Conservation (phyloP, 2,113 vertebrate species). For the Oxyruncus cristatus region DNA sequence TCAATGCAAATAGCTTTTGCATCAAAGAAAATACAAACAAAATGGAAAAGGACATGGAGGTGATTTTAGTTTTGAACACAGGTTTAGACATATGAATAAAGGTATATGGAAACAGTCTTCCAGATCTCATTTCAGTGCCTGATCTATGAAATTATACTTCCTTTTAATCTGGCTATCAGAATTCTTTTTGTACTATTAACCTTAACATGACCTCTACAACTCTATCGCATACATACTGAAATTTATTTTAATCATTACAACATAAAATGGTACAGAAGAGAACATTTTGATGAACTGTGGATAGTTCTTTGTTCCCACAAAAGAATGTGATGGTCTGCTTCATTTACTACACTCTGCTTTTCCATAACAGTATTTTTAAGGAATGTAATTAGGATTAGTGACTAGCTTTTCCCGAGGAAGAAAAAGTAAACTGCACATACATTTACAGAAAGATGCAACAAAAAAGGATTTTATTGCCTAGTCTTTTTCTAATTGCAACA, state of each 20-base stretch:
- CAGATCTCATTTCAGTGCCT: neutral
- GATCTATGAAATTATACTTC: neutral
- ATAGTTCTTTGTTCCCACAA: slow-evolving; percentile 8
- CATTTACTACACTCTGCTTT: slow-evolving; percentile 36
- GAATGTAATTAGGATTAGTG: slow-evolving; percentile 52
- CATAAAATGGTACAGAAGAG: neutral
- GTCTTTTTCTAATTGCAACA: slow-evolving; percentile 3
- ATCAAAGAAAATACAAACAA: neutral
- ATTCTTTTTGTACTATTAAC: neutral
- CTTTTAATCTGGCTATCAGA: neutral
- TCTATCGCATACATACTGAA: neutral
- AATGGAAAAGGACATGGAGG: neutral
- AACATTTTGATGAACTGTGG: slow-evolving; percentile 2
- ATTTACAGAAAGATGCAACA: neutral
- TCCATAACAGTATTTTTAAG: slow-evolving; percentile 14
- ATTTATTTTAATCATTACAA: slow-evolving; percentile 22
- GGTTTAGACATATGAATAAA: neutral
- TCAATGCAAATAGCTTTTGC: neutral
- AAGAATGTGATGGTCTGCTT: slow-evolving; percentile 17
- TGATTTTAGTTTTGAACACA: neutral
- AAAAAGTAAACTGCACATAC: slow-evolving; percentile 24
- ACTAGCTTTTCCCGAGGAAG: neutral
- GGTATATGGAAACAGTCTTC: neutral
- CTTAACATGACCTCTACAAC: neutral
- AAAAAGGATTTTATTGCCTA: slow-evolving; percentile 19